Evolutionary conservation across 2,888 invertebrate genomes (phyloP).

Genomic region (Drosophila recens): DNA sequence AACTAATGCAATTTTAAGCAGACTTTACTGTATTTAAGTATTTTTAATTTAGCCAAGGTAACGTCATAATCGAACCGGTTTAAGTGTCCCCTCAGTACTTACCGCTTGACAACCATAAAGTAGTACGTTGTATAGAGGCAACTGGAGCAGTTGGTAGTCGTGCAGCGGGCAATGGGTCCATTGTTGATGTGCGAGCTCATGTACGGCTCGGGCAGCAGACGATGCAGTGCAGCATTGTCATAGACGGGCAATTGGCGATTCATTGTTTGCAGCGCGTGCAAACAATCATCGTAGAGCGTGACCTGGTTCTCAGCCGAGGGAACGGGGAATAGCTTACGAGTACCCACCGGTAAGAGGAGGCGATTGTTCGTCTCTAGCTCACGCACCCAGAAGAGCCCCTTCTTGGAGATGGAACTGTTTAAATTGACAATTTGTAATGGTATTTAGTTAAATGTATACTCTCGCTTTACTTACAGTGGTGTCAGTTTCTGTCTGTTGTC

Average conservation of each 20-base stretch:
- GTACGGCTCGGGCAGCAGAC: conserved; percentile 78
- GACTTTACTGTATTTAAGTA: background rate
- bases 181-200: conserved; percentile 83
- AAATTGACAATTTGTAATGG: background rate
- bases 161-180: conserved; percentile 84
- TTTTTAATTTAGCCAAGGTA: background rate
- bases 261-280: conserved; percentile 78
- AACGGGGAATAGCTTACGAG: conserved; percentile 76
- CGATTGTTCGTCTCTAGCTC: conserved; percentile 81
- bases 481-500: conserved; percentile 78
- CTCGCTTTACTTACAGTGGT: conserved; percentile 74
- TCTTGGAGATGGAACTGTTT: conserved; percentile 52
- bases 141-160: conserved; percentile 78
- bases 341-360: conserved; percentile 83
- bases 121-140: conserved; percentile 84
- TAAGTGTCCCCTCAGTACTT: conserved; percentile 23
- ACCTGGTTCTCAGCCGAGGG: conserved; percentile 81
- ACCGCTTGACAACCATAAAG: conserved; percentile 84
- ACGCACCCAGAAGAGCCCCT: conserved; percentile 81
- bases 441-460: background rate
- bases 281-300: conserved; percentile 82
- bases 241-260: conserved; percentile 78
- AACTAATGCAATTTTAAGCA: no score
- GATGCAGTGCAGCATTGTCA: conserved; percentile 74
- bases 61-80: conserved; percentile 11